Percentiles rank a stretch among this genome's conserved stretches.
phyloP scores from a whole-genome alignment of 64 coral and sea anemone genomes.

The Astreopora myriophthalma region DNA sequence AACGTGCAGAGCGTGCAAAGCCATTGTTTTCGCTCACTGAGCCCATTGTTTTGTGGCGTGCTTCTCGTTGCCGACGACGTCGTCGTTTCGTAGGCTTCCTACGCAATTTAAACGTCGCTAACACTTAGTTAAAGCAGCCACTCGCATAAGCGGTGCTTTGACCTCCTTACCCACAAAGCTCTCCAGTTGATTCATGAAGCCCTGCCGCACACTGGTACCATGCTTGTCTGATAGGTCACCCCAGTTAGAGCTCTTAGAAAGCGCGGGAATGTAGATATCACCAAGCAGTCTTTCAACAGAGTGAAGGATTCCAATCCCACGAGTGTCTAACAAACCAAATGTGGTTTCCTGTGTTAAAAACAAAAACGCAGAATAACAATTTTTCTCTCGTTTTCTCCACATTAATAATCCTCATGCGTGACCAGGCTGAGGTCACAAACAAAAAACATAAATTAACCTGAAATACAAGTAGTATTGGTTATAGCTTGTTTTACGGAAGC shows the following conservation, averaged over 20 bases:
- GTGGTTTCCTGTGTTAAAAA: slow-evolving; percentile 88
- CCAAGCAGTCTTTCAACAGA: slow-evolving; percentile 82
- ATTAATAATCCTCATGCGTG: neutral
- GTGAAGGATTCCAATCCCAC: slow-evolving; percentile 87
- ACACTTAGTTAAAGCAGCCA: too few species aligned
- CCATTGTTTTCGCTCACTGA: too few species aligned
- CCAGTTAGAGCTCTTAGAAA: slow-evolving; percentile 85
- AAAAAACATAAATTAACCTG: too few species aligned
- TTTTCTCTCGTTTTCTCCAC: neutral
- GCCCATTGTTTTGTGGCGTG: too few species aligned
- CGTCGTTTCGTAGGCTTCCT: too few species aligned
- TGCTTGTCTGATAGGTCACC: slow-evolving; percentile 84
- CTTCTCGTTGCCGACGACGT: too few species aligned
- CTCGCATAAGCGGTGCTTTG: neutral
- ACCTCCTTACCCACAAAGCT: slow-evolving; percentile 82
- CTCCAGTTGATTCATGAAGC: slow-evolving; percentile 95
- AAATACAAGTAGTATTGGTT: too few species aligned
- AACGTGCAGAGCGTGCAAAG: too few species aligned
- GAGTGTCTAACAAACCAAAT: slow-evolving; percentile 90
- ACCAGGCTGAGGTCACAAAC: too few species aligned
- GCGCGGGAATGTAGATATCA: slow-evolving; percentile 90
- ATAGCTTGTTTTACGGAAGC: too few species aligned
- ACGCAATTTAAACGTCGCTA: too few species aligned
- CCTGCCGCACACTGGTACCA: slow-evolving; percentile 69
- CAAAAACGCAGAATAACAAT: neutral